Base-by-base conservation (phyloP, 1,140 invertebrate species). In the Spodoptera frugiperda region DNA sequence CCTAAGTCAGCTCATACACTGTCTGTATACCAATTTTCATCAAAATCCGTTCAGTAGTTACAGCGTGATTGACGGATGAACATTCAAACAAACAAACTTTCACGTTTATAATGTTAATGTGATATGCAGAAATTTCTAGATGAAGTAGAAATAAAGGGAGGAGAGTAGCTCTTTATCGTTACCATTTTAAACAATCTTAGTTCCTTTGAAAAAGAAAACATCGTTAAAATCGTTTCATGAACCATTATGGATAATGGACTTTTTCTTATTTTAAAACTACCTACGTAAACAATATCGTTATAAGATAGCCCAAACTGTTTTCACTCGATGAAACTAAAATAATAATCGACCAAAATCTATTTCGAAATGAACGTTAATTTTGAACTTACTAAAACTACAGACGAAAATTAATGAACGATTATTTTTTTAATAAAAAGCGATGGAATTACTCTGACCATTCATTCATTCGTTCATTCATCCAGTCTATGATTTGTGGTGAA, bases 401-500 rank as follows among this genome's bases (percentile, higher is more conserved):
- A 61, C 14, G 57, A 61, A 49, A 61, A 44, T 17, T 15, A 49
- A 17, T 25, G 44, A 67, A 49, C 15, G 19, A 67, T 25, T 63
- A 19, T 46, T 19, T 63, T 67, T 61, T 49, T 65, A 49, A 39
- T 12, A 67, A 17, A 65, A 48, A 65, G 25, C 30, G 63, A 67
- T 19, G 11, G 6, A 19, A 25, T 15, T 48, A 11, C 11, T 63
- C 17, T 44, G 12, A 19, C 59, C 19, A 19, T 39, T 30, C 17
- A 44, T 17, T 19, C 57, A 44, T 61, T 67, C 44, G 2, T 17
- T 44, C 57, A 44, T 61, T 67, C 44, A 44, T 61, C 49, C 44
- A 12, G 63, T 67, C 44, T 63, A 61, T 61, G 39, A 67, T 67
- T 67, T 67, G 17, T 49, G 63, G 10, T 25, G 12, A n/a, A 67